Percentiles rank a stretch among this genome's conserved stretches.
These are phyloP conservation scores for Macquaria australasica DNA, from an alignment of 2,113 vertebrate genomes.

Conservation along the genomic window DNA sequence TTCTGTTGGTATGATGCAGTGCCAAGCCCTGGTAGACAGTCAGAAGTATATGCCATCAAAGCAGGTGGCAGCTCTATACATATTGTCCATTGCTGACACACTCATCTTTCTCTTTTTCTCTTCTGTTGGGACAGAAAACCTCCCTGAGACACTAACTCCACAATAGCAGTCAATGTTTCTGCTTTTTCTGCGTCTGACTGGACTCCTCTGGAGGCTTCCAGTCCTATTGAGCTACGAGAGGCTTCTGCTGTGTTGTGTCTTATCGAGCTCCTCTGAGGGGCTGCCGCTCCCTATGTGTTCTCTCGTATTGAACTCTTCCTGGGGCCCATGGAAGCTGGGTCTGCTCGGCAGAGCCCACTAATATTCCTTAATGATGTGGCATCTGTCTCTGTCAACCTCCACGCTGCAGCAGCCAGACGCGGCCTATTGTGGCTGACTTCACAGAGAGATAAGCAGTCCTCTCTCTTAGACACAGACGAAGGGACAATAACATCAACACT, in stretches of 20 bases:
- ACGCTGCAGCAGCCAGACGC: slow-evolving; percentile 65
- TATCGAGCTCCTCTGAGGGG: slow-evolving; percentile 66
- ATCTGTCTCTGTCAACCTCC: slow-evolving; percentile 86
- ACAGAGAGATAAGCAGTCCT: slow-evolving; percentile 80
- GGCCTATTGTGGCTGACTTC: slow-evolving; percentile 79
- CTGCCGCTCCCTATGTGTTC: slow-evolving; percentile 60
- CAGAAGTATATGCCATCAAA: slow-evolving; percentile 20
- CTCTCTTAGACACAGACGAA: slow-evolving; percentile 67
- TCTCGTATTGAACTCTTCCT: slow-evolving; percentile 83
- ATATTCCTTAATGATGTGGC: slow-evolving; percentile 87
- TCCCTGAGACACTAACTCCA: slow-evolving; percentile 39
- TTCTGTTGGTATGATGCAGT: not conserved
- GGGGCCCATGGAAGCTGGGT: slow-evolving; percentile 70
- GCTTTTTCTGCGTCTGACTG: slow-evolving; percentile 41
- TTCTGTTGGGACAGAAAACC: slow-evolving; percentile 32
- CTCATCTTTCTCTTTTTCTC: slow-evolving; percentile 33
- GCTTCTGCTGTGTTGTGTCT: slow-evolving; percentile 67
- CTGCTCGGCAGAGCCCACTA: slow-evolving; percentile 83
- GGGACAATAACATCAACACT: slow-evolving; percentile 67
- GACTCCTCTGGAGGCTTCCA: slow-evolving; percentile 54
- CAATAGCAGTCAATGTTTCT: slow-evolving; percentile 38
- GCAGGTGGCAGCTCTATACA: slow-evolving; percentile 34
- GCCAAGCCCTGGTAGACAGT: slow-evolving; percentile 12
- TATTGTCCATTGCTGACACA: slow-evolving; percentile 28
- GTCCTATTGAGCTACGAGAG: slow-evolving; percentile 54